Percentiles rank a stretch among this genome's conserved stretches.
phyloP scores from a whole-genome alignment of 2,888 invertebrate genomes.

The Mechanitis mazaeus region DNA sequence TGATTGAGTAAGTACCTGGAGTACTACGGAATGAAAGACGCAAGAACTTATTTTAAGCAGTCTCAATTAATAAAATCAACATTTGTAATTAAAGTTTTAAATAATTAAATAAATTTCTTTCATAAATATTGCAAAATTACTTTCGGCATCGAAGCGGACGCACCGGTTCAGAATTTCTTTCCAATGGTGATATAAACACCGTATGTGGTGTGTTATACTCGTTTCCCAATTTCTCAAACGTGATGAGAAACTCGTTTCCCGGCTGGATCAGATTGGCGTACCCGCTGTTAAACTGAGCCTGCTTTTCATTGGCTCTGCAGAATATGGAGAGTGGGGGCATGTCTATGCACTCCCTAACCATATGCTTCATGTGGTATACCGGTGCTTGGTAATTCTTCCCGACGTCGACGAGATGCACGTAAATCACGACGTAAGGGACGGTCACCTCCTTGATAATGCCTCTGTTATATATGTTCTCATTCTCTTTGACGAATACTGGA shows the following conservation, averaged over 20 bases:
- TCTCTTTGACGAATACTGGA: slow-evolving; percentile 26
- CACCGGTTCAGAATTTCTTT: not conserved
- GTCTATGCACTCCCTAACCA: slow-evolving; percentile 23
- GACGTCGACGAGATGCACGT: slow-evolving; percentile 34
- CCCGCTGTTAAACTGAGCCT: slow-evolving; percentile 19
- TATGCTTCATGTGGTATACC: slow-evolving; percentile 25
- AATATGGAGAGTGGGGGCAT: slow-evolving; percentile 28
- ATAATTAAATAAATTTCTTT: too few relatives aligned
- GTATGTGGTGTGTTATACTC: slow-evolving; percentile 9
- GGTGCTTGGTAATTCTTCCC: slow-evolving; percentile 29
- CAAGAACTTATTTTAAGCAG: not conserved
- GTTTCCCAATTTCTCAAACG: slow-evolving; percentile 16
- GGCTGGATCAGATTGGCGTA: slow-evolving; percentile 23
- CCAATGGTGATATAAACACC: slow-evolving; percentile 6
- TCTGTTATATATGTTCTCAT: slow-evolving; percentile 31
- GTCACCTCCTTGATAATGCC: slow-evolving; percentile 29
- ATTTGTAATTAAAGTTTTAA: not conserved
- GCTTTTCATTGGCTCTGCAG: slow-evolving; percentile 24
- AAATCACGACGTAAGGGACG: slow-evolving; percentile 20
- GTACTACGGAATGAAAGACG: too few relatives aligned
- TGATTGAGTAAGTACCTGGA: too few relatives aligned
- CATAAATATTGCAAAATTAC: not conserved
- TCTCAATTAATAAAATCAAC: not conserved
- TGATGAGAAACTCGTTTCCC: slow-evolving; percentile 29
- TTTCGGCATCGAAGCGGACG: not conserved